These are phyloP conservation scores for Priocnemis perturbator DNA, from an alignment of 2,888 invertebrate species.

Conservation along the genomic window DNA sequence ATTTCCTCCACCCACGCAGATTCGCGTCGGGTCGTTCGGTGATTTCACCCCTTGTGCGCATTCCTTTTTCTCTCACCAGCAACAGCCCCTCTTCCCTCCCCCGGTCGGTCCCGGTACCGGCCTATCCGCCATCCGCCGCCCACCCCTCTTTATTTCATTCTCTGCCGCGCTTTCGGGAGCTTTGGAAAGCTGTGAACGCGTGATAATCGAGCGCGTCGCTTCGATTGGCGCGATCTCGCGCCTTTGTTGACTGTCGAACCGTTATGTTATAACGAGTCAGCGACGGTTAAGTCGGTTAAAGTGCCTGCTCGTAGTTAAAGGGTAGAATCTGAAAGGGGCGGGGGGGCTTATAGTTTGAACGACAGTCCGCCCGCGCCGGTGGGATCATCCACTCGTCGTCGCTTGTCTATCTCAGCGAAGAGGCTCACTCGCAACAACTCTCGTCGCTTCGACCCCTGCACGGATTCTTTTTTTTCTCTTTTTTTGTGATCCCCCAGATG, in stretches of 20 bases:
- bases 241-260: slow-evolving; percentile 61
- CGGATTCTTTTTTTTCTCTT: too few relatives aligned
- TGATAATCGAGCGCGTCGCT: slow-evolving; percentile 63
- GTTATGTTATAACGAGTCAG: slow-evolving; percentile 65
- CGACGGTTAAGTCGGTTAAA: slow-evolving; percentile 54
- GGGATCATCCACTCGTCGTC: slow-evolving; percentile 26
- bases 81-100: too few relatives aligned
- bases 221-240: slow-evolving; percentile 58
- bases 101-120: too few relatives aligned
- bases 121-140: too few relatives aligned
- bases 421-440: too few relatives aligned
- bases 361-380: background rate
- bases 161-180: slow-evolving; percentile 45
- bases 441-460: slow-evolving; percentile 7
- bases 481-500: slow-evolving; percentile 12
- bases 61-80: background rate
- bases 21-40: slow-evolving; percentile 20
- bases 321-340: background rate
- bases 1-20: background rate
- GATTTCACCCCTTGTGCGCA: slow-evolving; percentile 24
- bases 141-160: slow-evolving; percentile 16
- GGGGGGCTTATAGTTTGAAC: background rate
- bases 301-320: slow-evolving; percentile 45
- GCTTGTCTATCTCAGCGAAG: too few relatives aligned
- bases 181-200: slow-evolving; percentile 63